Evolutionary conservation across 2,113 vertebrate species (phyloP), one percentile per base, ranked within the genome.

Genomic region (Pluvianellus socialis): DNA sequence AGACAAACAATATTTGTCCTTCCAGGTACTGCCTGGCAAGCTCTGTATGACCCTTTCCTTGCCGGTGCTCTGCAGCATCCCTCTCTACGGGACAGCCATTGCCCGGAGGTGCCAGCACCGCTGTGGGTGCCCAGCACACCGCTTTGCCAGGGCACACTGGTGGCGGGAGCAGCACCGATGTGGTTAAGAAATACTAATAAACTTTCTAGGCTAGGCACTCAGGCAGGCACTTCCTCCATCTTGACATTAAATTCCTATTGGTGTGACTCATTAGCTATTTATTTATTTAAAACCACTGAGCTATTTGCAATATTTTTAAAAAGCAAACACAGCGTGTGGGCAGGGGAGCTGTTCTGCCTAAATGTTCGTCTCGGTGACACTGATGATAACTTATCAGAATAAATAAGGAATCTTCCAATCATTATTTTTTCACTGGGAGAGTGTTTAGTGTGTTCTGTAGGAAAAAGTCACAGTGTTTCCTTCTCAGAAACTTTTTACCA

Each of bases 231-330:
- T 96, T 97, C 97, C 94, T 95, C 96, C 94, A 72, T 90, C 89
- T 95, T 97, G 96, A 95, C 96, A 91, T 96, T 94, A 93, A 95
- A 89, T 95, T 95, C 94, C 93, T 88, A 90, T 95, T 92, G 96
- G 95, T 94, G 95, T 97, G 97, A 97, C 97, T 97, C 97, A 97
- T 94, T 96, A 95, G 95, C 95, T 97, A 91, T 97, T 96, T 95
- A 90, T 97, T 97, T 97, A 96, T 97, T 96, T 95, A 97, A 96
- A 96, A 91, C 93, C 92, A 82, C 84, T 38, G 89, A 96, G 95
- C 87, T 92, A 94, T 95, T 94, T 91, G 96, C 96, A 91, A 91
- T 92, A 79, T 81, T 96, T 96, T 97, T 76, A 86, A 95, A 85
- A 93, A 93, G 96, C 95, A 97, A 95, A 95, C 93, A 90, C 77